These are phyloP conservation scores for Oryzias dopingdopingensis DNA, from an alignment of 2,797 vertebrate genomes.

Conservation along the genomic window DNA sequence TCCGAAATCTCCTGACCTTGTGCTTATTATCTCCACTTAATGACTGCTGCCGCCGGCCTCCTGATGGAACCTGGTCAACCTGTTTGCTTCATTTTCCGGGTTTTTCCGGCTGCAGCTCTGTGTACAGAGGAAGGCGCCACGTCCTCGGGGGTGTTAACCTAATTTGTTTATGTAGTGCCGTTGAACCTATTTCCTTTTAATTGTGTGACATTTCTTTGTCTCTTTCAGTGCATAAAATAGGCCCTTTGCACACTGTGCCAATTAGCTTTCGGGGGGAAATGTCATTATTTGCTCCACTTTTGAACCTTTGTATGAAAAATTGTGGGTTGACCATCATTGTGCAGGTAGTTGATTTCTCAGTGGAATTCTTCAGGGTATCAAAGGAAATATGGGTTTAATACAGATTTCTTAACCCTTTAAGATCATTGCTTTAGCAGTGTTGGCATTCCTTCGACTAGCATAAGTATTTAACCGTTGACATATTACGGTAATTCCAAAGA, in stretches of 20 bases:
- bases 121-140: constrained; percentile 16
- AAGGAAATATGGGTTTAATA: too few relatives aligned
- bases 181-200: constrained; percentile 16
- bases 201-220: constrained; percentile 34
- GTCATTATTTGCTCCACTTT: too few relatives aligned
- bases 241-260: neutral
- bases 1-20: constrained; percentile 75
- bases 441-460: too few relatives aligned
- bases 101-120: constrained; percentile 9
- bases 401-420: too few relatives aligned
- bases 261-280: too few relatives aligned
- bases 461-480: too few relatives aligned
- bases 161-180: constrained; percentile 56
- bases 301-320: too few relatives aligned
- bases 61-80: constrained; percentile 61
- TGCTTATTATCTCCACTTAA: constrained; percentile 76
- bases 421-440: too few relatives aligned
- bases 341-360: too few relatives aligned
- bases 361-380: too few relatives aligned
- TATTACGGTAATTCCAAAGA: too few relatives aligned
- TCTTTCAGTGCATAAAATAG: constrained; percentile 11
- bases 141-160: constrained; percentile 50
- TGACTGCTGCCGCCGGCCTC: constrained; percentile 65
- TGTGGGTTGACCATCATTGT: too few relatives aligned
- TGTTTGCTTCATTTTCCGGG: constrained; percentile 41